These are phyloP conservation scores for Candoia aspera DNA, from an alignment of 2,113 vertebrate genomes.

Conservation along the genomic window DNA sequence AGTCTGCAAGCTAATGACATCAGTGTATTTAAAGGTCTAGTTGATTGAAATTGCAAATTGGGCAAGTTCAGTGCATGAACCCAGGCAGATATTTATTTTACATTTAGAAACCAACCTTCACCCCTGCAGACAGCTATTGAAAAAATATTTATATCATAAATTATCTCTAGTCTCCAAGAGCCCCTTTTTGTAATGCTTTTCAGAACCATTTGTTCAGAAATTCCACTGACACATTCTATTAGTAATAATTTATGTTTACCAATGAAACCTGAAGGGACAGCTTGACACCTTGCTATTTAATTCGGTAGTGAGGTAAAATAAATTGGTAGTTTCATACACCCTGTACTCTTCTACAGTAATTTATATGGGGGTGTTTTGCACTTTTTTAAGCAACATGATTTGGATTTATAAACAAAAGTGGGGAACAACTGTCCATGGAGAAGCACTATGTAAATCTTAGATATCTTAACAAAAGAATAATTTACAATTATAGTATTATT, in stretches of 20 bases:
- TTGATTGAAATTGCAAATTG: slow-evolving; percentile 59
- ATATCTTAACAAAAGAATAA: slow-evolving; percentile 16
- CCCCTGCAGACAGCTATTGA: slow-evolving; percentile 56
- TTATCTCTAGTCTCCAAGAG: slow-evolving; percentile 63
- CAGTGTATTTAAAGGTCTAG: slow-evolving; percentile 38
- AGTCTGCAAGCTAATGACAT: slow-evolving; percentile 7
- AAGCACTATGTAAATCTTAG: slow-evolving; percentile 38
- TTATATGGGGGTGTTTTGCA: slow-evolving; percentile 36
- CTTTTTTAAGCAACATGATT: slow-evolving; percentile 52
- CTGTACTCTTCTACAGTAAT: slow-evolving; percentile 24
- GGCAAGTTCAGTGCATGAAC: slow-evolving; percentile 53
- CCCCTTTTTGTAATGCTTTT: slow-evolving; percentile 53
- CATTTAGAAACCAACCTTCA: slow-evolving; percentile 64
- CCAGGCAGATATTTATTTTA: slow-evolving; percentile 63
- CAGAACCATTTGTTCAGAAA: slow-evolving; percentile 69
- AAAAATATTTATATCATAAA: slow-evolving; percentile 72
- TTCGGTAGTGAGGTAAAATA: slow-evolving; percentile 56
- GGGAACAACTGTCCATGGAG: slow-evolving; percentile 33
- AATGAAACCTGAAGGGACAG: slow-evolving; percentile 66
- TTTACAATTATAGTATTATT: slow-evolving; percentile 9
- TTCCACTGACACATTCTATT: slow-evolving; percentile 63
- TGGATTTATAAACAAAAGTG: slow-evolving; percentile 54
- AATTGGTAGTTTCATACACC: slow-evolving; percentile 59
- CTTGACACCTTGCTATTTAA: slow-evolving; percentile 69
- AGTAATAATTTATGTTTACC: slow-evolving; percentile 69